phyloP scores from a whole-genome alignment of 2,888 invertebrate genomes.

The Leptinotarsa juncta region DNA sequence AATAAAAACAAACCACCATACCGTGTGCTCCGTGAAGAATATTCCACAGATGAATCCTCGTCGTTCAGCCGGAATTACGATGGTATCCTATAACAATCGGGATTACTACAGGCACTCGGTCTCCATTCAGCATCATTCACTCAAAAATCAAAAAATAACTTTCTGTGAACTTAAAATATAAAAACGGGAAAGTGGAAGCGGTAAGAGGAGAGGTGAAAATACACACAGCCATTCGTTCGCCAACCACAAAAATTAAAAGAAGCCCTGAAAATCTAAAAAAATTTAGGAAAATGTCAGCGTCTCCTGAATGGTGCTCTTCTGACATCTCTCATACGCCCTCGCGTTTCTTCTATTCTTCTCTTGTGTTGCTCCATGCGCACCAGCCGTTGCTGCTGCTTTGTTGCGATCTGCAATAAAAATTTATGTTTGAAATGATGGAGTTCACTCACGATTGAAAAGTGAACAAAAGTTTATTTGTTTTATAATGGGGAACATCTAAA shows the following conservation, averaged over 20 bases:
- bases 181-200: constrained; percentile 22
- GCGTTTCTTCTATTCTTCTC: constrained; percentile 77
- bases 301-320: constrained; percentile 56
- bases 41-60: constrained; percentile 30
- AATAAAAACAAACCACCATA: constrained; percentile 22
- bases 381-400: constrained; percentile 88
- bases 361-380: constrained; percentile 91
- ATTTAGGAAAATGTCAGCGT: constrained; percentile 53
- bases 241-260: constrained; percentile 42
- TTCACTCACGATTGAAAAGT: too few species aligned
- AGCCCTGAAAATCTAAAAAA: constrained; percentile 46
- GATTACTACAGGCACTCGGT: constrained; percentile 45
- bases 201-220: constrained; percentile 14
- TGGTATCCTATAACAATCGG: constrained; percentile 52
- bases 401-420: constrained; percentile 76
- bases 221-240: constrained; percentile 31
- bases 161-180: constrained; percentile 20
- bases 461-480: neutral
- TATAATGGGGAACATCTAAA: too few species aligned
- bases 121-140: constrained; percentile 28
- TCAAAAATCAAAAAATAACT: constrained; percentile 22
- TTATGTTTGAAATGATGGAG: neutral
- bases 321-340: constrained; percentile 56
- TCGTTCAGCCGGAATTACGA: constrained; percentile 29
- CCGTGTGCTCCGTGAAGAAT: constrained; percentile 30